Evolutionary conservation across 2,113 vertebrate genomes (phyloP).

Genomic region (Ancistrus triradiatus): DNA sequence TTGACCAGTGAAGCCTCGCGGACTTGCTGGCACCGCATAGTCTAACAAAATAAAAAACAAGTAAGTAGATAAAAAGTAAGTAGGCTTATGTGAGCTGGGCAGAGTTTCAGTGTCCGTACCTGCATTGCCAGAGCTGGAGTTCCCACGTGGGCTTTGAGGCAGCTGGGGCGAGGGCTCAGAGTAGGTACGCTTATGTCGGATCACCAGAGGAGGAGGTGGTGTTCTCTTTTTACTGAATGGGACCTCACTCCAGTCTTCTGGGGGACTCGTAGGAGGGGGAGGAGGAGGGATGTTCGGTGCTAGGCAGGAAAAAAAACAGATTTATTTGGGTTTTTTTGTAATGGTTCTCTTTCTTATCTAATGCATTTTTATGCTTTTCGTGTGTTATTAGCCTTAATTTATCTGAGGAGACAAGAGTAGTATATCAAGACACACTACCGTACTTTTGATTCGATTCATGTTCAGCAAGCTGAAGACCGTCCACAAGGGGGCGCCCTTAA

Average conservation of each 20-base stretch:
- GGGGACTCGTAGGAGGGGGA: constrained; percentile 45
- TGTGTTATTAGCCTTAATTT: too few relatives aligned
- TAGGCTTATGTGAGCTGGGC: not conserved
- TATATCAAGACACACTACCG: too few relatives aligned
- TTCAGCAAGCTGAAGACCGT: too few relatives aligned
- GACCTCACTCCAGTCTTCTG: constrained; percentile 40
- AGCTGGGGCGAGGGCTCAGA: constrained; percentile 57
- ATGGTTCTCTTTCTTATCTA: too few relatives aligned
- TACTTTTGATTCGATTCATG: too few relatives aligned
- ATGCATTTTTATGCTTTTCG: too few relatives aligned
- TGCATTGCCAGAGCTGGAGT: not conserved
- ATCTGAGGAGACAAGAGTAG: too few relatives aligned
- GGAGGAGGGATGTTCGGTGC: constrained; percentile 53
- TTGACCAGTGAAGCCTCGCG: constrained; percentile 39
- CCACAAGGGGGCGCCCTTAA: too few relatives aligned
- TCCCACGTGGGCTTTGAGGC: constrained; percentile 49
- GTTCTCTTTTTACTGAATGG: constrained; percentile 48
- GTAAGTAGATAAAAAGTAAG: not conserved
- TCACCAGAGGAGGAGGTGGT: constrained; percentile 51
- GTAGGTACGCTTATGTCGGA: constrained; percentile 61
- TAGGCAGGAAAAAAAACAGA: constrained; percentile 32
- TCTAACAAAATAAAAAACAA: constrained; percentile 24
- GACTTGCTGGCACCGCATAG: constrained; percentile 37
- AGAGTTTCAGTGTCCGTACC: not conserved
- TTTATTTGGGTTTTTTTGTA: too few relatives aligned